These are phyloP conservation scores for Drosophila subpulchrella DNA, from an alignment of 1,140 invertebrate genomes.

Conservation along the genomic window DNA sequence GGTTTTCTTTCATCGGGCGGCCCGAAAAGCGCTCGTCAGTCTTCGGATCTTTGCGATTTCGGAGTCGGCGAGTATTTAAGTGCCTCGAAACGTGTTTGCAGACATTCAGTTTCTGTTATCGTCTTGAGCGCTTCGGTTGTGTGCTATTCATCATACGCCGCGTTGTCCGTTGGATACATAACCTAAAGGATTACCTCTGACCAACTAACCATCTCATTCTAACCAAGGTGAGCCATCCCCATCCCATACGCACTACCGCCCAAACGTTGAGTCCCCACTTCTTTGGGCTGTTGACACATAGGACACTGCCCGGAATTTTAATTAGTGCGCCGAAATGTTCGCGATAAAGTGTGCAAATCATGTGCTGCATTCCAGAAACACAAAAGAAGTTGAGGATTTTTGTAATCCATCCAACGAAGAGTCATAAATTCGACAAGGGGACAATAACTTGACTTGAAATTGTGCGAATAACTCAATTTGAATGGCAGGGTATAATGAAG, in stretches of 20 bases:
- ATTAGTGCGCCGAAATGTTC: conserved; percentile 52
- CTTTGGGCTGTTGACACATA: conserved; percentile 16
- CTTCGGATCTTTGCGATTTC: conserved; percentile 23
- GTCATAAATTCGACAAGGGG: conserved; percentile 26
- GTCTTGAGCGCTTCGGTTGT: conserved; percentile 68
- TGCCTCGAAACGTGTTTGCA: conserved; percentile 73
- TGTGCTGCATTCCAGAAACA: conserved; percentile 36
- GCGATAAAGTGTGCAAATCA: conserved; percentile 54
- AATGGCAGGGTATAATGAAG: conserved; percentile 35
- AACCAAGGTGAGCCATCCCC: conserved; percentile 58
- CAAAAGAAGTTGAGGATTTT: conserved; percentile 50
- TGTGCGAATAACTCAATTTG: conserved; percentile 43
- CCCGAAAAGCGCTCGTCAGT: conserved; percentile 13
- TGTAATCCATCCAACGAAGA: conserved; percentile 9
- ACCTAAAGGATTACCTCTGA: conserved; percentile 43
- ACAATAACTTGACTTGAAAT: conserved; percentile 34
- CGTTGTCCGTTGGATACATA: conserved; percentile 56
- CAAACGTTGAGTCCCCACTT: not conserved
- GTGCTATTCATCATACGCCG: conserved; percentile 55
- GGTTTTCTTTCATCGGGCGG: conserved; percentile 65
- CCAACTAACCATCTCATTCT: conserved; percentile 44
- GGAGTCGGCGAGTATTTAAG: conserved; percentile 64
- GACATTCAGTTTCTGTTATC: conserved; percentile 75
- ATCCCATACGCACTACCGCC: conserved; percentile 1
- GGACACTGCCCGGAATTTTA: conserved; percentile 61